Evolutionary conservation across 2,113 vertebrate genomes (phyloP), one percentile per base, ranked within the genome.

Genomic region (Carassius gibelio): DNA sequence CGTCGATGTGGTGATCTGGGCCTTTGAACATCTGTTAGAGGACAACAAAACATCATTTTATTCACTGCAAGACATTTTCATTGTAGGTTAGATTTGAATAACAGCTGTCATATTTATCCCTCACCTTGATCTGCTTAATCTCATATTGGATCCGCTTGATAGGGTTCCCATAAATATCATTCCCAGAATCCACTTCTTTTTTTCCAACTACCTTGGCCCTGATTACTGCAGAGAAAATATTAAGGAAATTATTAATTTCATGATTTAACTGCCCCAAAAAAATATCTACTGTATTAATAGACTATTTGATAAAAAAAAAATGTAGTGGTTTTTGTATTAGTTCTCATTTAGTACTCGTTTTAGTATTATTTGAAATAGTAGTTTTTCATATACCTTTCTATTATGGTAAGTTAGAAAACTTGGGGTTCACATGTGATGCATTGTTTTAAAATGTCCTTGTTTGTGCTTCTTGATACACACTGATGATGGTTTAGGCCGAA

Each of bases 131-230:
- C 92, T 99, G 98, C 91, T 99, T 99, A 95, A 99, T 93, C 85
- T 99, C 97, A 48, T 99, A 99, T 91, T 98, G 96, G 89, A 98
- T 97, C 87, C 95, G 96, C 91, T 99, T 99, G 94, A 99, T 99
- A 11, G 98, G 98, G 88, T 99, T 99, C 81, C 98, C 98, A 0
- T 99, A 99, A 92, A 98, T 95, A 68, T 99, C 98, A 0, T 97
- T 98, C 87, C 98, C 98, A 0, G 96, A 96, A 88, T 96, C 95
- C 91, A 99, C 96, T 88, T 98, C 97, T 89, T 95, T 95, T 19
- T 94, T 95, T 7, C 95, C 96, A 52, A 99, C 95, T 0, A 97
- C 98, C 86, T 99, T 99, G 55, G 97, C 98, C 90, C 97, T 95
- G 89, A 99, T 99, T 94, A 99, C 98, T 99, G 93, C 34, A 4